Conservation (phyloP, 2,113 vertebrate species). For the Oostethus manadensis region DNA sequence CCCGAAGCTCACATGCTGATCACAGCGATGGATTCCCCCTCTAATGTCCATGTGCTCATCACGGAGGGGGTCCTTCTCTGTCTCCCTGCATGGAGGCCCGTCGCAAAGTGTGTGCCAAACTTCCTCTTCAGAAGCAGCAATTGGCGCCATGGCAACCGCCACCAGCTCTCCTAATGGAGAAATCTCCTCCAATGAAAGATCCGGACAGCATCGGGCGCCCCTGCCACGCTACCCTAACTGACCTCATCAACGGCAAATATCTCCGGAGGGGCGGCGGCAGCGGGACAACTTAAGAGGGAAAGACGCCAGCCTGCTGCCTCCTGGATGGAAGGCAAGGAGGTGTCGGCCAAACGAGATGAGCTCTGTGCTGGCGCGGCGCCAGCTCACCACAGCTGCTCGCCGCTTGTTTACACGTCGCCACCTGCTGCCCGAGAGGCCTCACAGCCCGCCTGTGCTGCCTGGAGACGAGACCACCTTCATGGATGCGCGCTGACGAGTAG, state of each 20-base stretch:
- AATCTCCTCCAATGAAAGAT: slow-evolving; percentile 45
- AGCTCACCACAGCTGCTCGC: slow-evolving; percentile 56
- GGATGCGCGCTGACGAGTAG: too few relatives aligned
- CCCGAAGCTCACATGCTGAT: neutral
- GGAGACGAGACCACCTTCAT: too few relatives aligned
- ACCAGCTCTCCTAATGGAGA: slow-evolving; percentile 57
- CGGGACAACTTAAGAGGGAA: neutral
- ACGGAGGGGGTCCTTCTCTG: slow-evolving; percentile 9
- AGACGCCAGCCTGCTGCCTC: slow-evolving; percentile 14
- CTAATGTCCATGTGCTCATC: slow-evolving; percentile 35
- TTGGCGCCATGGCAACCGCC: slow-evolving; percentile 55
- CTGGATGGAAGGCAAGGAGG: slow-evolving; percentile 29
- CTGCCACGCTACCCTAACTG: too few relatives aligned
- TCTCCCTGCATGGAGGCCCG: slow-evolving; percentile 13
- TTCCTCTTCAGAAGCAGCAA: slow-evolving; percentile 37
- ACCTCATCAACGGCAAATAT: too few relatives aligned
- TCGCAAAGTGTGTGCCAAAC: slow-evolving; percentile 29
- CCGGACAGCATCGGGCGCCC: slow-evolving; percentile 2
- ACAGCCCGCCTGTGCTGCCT: neutral
- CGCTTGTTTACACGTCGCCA: slow-evolving; percentile 59
- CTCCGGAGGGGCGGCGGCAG: too few relatives aligned
- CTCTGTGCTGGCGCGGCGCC: slow-evolving; percentile 52
- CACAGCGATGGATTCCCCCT: slow-evolving; percentile 16
- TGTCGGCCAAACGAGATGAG: slow-evolving; percentile 49
- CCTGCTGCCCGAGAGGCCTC: slow-evolving; percentile 45